These are phyloP conservation scores for Pseudococcus longispinus DNA, from an alignment of 2,888 invertebrate species.

Conservation along the genomic window DNA sequence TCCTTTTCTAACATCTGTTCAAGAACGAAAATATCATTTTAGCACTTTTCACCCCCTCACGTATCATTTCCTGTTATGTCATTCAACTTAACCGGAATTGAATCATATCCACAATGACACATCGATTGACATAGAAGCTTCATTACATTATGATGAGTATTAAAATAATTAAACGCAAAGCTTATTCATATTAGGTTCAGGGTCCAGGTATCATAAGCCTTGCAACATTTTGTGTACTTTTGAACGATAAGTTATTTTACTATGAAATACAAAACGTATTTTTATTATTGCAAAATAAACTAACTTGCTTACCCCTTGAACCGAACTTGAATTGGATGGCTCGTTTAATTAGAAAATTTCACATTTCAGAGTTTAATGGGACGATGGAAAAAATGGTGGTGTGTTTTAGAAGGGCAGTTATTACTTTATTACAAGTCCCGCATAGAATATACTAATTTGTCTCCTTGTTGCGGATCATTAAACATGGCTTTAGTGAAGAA, in stretches of 20 bases:
- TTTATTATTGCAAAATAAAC: no score
- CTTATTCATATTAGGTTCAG: no score
- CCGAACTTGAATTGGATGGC: neutral
- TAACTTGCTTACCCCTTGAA: neutral
- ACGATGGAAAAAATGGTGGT: conserved; percentile 68
- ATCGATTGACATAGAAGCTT: conserved; percentile 16
- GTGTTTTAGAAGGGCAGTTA: conserved; percentile 66
- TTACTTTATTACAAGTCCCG: conserved; percentile 67
- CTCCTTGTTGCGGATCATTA: conserved; percentile 67
- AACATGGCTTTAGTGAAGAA: conserved; percentile 65
- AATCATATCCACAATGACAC: neutral
- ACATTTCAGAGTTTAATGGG: conserved; percentile 39
- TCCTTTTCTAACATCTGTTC: no score
- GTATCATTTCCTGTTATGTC: neutral
- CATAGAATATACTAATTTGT: conserved; percentile 65
- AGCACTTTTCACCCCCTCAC: neutral
- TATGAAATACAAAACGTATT: no score
- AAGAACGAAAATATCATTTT: neutral
- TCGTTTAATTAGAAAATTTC: neutral
- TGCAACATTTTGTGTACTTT: no score
- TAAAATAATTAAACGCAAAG: neutral
- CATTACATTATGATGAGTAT: neutral
- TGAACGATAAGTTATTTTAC: no score
- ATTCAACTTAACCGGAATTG: neutral
- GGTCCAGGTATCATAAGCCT: no score